Evolutionary conservation across 2,888 invertebrate species (phyloP).

Genomic region (Thereva unica): DNA sequence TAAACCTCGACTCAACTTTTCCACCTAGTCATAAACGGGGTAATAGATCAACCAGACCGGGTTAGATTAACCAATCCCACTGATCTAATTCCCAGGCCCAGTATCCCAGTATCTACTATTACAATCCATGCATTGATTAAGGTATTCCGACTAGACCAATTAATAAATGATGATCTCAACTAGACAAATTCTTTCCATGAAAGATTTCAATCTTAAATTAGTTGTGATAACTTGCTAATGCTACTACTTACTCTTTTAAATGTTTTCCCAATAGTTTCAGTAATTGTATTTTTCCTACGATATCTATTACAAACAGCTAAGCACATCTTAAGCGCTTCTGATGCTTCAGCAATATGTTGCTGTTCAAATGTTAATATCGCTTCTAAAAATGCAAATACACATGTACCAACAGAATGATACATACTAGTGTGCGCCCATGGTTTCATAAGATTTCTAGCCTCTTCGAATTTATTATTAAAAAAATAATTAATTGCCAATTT

Average conservation of each 20-base stretch:
- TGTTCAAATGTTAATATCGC: conserved; percentile 92
- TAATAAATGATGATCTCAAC: background rate
- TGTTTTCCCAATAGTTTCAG: conserved; percentile 82
- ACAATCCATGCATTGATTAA: too few relatives aligned
- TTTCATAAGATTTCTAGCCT: conserved; percentile 77
- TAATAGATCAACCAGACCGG: too few relatives aligned
- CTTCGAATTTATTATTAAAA: conserved; percentile 87
- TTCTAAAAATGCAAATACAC: conserved; percentile 88
- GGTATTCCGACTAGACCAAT: too few relatives aligned
- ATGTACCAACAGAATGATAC: conserved; percentile 89
- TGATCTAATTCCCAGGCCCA: too few relatives aligned
- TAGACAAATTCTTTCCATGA: background rate
- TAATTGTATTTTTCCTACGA: conserved; percentile 63
- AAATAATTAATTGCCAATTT: conserved; percentile 83
- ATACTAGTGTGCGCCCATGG: conserved; percentile 83
- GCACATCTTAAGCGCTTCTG: conserved; percentile 75
- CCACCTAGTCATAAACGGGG: too few relatives aligned
- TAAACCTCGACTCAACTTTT: too few relatives aligned
- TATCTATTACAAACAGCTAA: conserved; percentile 74
- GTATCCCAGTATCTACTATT: too few relatives aligned
- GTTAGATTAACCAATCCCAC: too few relatives aligned
- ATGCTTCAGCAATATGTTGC: conserved; percentile 73
- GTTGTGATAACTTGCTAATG: background rate
- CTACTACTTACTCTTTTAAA: conserved; percentile 61
- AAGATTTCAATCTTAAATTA: background rate